Evolutionary conservation across 2,888 invertebrate species (phyloP), one percentile per base, ranked within the genome.

Genomic region (Acronicta aceris): DNA sequence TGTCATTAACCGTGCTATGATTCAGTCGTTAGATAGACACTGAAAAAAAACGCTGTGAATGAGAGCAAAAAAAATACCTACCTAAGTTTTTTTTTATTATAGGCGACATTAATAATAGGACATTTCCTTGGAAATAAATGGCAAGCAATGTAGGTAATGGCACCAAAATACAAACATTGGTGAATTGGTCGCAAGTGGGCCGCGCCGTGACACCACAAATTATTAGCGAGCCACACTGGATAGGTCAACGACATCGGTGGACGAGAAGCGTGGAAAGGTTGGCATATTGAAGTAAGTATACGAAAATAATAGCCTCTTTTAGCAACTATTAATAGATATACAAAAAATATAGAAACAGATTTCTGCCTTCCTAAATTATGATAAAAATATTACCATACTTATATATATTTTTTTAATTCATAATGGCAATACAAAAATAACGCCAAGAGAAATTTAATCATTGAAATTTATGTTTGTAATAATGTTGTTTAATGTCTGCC

Each of bases 191-290:
- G 16, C 41, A 69, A 53, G 59, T 71, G 59, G 58, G 50, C 12
- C 58, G 66, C 38, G 33, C 30, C 48, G 27, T 64, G 72, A 60
- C 73, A 21, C 21, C 21, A 21, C 21, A 21, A 4, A 21, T 2
- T 21, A 4, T 21, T 21, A 21, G 21, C 21, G 21, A n/a, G n/a
- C n/a, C n/a, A 21, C 21, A 71, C 57, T 48, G 71, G 71, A 71
- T 67, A 59, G 78, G 74, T 78, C 78, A 78, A 76, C 54, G 78
- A 78, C 77, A 60, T 62, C 54, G 9, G 36, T 36, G 17, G 53
- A 51, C 65, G 63, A 64, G 30, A 71, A 73, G 68, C 58, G 51
- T 63, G 56, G 59, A 57, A 56, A 68, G 59, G 56, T 63, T 64
- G 10, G 60, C 64, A 62, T 62, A 62, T 62, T 63, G 7, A 40